Evolutionary conservation across 2,888 invertebrate genomes (phyloP).

Genomic region (Tipula lateralis): DNA sequence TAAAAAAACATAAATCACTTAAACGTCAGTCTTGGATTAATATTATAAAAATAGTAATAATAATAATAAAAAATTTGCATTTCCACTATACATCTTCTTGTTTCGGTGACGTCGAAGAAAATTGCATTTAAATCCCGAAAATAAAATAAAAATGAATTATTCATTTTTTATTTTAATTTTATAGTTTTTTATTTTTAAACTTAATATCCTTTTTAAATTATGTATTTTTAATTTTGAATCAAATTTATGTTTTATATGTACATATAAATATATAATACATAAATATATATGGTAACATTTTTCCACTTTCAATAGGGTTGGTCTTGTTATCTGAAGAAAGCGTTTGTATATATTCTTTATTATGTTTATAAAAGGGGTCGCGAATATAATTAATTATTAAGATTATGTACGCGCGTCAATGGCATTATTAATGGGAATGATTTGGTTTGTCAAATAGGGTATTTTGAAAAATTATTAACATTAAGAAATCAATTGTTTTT

Average conservation of each 20-base stretch:
- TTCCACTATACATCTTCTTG: conserved; percentile 15
- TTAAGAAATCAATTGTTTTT: not conserved
- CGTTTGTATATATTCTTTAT: not conserved
- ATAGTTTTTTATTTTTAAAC: conserved; percentile 20
- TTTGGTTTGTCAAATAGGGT: not conserved
- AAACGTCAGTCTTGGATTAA: conserved; percentile 29
- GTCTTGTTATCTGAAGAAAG: not conserved
- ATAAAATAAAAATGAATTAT: conserved; percentile 27
- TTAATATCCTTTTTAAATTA: conserved; percentile 29
- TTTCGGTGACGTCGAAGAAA: not conserved
- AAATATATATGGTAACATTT: not conserved
- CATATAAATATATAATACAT: not conserved
- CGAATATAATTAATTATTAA: not conserved
- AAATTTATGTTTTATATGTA: conserved; percentile 4
- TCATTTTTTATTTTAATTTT: conserved; percentile 27
- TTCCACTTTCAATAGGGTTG: not conserved
- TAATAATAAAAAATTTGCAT: conserved; percentile 28
- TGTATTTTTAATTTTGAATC: conserved; percentile 19
- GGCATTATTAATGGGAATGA: not conserved
- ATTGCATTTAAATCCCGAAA: conserved; percentile 28
- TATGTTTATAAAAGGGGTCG: not conserved
- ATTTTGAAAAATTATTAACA: not conserved
- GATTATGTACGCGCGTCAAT: not conserved
- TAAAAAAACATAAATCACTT: conserved; percentile 24
- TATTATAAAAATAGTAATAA: conserved; percentile 20